Evolutionary conservation across 2,888 invertebrate species (phyloP).

Genomic region (Pseudanteris insignis): DNA sequence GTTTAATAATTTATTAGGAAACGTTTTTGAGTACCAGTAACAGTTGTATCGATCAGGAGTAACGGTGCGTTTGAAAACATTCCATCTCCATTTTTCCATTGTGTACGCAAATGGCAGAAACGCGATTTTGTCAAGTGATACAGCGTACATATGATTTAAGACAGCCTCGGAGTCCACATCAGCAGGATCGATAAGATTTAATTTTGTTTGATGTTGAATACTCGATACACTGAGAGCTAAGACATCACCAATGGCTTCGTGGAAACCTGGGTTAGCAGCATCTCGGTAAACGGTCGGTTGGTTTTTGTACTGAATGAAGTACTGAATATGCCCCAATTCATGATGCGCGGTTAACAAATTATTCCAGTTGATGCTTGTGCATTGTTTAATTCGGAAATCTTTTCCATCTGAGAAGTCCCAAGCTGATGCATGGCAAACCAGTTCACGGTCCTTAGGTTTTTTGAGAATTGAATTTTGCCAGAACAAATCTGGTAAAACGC

Average conservation of each 20-base stretch:
- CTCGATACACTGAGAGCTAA: slow-evolving; percentile 71
- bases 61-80: slow-evolving; percentile 73
- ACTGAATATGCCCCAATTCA: slow-evolving; percentile 85
- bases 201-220: slow-evolving; percentile 69
- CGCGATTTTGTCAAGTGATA: slow-evolving; percentile 68
- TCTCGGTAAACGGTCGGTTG: slow-evolving; percentile 77
- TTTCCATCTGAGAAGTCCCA: too few species aligned
- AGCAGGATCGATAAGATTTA: slow-evolving; percentile 67
- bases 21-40: slow-evolving; percentile 68
- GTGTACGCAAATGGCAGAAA: slow-evolving; percentile 71
- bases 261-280: too few species aligned
- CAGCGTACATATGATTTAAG: slow-evolving; percentile 67
- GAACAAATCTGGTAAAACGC: too few species aligned
- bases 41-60: slow-evolving; percentile 72
- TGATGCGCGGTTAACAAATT: slow-evolving; percentile 74
- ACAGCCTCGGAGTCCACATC: slow-evolving; percentile 52
- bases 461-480: too few species aligned
- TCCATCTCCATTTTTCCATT: slow-evolving; percentile 72
- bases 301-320: slow-evolving; percentile 78
- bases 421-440: too few species aligned
- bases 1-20: too few species aligned
- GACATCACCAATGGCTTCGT: slow-evolving; percentile 72
- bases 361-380: slow-evolving; percentile 74
- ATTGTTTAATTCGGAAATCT: too few species aligned
- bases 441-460: too few species aligned